These are phyloP conservation scores for Bettongia penicillata DNA, from an alignment of 2,113 vertebrate species.

Conservation along the genomic window DNA sequence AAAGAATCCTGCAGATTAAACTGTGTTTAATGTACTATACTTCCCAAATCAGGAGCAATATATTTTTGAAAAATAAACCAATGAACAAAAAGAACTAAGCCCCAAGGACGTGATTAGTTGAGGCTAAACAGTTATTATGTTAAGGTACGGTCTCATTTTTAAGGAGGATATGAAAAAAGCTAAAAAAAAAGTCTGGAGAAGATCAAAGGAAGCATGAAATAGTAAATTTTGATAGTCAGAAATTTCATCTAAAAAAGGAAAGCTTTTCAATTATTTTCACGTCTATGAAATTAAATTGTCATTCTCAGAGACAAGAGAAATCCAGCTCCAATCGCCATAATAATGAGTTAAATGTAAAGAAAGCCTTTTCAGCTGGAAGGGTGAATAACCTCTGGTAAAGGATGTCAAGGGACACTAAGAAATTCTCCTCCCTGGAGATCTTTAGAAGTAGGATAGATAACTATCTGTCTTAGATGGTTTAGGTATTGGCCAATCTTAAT, in stretches of 20 bases:
- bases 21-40: neutral
- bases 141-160: neutral
- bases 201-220: neutral
- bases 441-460: neutral
- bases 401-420: neutral
- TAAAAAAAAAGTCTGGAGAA: neutral
- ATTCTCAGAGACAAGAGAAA: neutral
- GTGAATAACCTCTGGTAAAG: neutral
- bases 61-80: neutral
- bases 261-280: neutral
- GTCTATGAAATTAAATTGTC: neutral
- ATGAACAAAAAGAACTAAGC: neutral
- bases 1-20: neutral
- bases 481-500: neutral
- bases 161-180: neutral
- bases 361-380: neutral
- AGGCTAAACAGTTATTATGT: neutral
- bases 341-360: neutral
- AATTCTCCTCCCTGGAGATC: neutral
- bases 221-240: neutral
- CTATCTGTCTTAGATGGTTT: neutral
- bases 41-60: neutral
- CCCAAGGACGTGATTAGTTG: neutral
- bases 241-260: neutral
- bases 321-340: neutral